Evolutionary conservation across 2,113 vertebrate genomes (phyloP).

Genomic region (Marmota monax): DNA sequence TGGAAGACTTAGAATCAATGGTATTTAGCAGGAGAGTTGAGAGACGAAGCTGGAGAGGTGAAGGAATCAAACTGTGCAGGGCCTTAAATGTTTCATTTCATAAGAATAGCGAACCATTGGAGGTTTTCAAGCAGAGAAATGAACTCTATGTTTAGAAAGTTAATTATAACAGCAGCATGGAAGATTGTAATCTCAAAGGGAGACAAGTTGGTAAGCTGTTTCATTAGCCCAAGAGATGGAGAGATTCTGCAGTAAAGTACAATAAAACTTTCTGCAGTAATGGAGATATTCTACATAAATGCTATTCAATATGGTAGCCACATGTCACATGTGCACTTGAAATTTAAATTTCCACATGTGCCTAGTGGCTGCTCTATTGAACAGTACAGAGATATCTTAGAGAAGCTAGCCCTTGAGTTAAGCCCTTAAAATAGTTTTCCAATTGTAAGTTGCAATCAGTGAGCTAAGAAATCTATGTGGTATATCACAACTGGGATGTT

Average conservation of each 20-base stretch:
- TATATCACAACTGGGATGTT: background rate
- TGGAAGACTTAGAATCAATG: background rate
- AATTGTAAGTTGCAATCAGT: background rate
- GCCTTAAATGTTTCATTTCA: background rate
- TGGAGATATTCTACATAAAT: background rate
- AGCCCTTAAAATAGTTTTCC: background rate
- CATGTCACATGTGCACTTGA: background rate
- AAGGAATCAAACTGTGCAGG: background rate
- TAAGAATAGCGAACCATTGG: background rate
- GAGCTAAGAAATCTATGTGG: background rate
- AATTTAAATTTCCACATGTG: background rate
- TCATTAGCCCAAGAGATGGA: background rate
- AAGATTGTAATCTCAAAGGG: background rate
- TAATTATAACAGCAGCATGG: background rate
- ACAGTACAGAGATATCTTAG: background rate
- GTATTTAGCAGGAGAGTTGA: background rate
- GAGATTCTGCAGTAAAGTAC: background rate
- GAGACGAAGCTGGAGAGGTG: background rate
- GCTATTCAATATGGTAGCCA: background rate
- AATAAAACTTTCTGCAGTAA: background rate
- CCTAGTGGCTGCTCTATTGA: background rate
- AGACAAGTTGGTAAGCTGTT: background rate
- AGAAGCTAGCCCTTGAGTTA: background rate
- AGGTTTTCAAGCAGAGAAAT: slow-evolving; percentile 22
- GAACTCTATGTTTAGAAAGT: background rate